Evolutionary conservation across 2,113 vertebrate species (phyloP).

Genomic region (Anhinga rufa): DNA sequence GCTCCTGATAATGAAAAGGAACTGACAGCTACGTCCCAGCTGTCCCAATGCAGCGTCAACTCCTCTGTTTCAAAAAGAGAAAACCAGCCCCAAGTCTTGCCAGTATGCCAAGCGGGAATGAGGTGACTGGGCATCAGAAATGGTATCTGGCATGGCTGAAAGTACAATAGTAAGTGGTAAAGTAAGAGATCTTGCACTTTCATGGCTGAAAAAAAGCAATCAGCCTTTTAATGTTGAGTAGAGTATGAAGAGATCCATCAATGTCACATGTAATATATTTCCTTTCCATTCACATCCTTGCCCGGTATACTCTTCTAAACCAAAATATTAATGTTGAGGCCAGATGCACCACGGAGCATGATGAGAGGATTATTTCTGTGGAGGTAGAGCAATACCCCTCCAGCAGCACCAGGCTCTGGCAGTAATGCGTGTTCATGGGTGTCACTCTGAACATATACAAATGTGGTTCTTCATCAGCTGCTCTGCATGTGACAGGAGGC

Average conservation of each 20-base stretch:
- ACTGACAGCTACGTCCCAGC: constrained; percentile 35
- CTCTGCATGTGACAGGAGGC: neutral
- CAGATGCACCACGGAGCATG: rapidly evolving
- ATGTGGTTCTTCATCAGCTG: constrained; percentile 7
- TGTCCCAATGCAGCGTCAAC: neutral
- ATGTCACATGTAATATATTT: neutral
- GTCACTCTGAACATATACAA: neutral
- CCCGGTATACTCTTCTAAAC: neutral
- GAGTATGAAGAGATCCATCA: neutral
- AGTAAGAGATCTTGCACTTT: neutral
- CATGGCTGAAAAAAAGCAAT: neutral
- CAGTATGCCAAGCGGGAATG: rapidly evolving
- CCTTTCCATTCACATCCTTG: neutral
- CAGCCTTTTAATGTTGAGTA: neutral
- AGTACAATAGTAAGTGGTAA: neutral
- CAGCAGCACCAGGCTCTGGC: neutral
- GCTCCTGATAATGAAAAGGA: constrained; percentile 40
- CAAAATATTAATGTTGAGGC: neutral
- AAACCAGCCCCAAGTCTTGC: neutral
- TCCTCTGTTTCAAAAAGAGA: neutral
- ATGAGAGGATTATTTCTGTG: neutral
- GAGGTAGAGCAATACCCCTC: neutral
- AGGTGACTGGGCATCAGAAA: neutral
- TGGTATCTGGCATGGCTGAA: neutral
- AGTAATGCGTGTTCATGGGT: neutral